Evolutionary conservation across 2,888 invertebrate genomes (phyloP).

Genomic region (Heliconius aoede): DNA sequence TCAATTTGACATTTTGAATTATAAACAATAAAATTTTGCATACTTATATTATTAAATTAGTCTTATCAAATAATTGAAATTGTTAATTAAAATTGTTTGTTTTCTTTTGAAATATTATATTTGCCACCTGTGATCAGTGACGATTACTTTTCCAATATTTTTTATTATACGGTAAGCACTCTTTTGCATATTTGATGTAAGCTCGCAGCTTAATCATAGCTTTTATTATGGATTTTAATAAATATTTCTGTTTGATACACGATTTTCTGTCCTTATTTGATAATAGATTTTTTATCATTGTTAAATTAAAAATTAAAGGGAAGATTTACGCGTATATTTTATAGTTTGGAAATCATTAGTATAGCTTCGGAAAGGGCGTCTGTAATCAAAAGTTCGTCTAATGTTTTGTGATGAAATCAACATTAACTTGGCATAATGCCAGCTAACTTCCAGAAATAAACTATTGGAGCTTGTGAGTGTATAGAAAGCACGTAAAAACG

Average conservation of each 20-base stretch:
- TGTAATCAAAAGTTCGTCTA: constrained; percentile 20
- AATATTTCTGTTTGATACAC: not conserved
- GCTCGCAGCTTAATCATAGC: not conserved
- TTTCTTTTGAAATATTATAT: constrained; percentile 10
- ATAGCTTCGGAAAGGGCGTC: constrained; percentile 12
- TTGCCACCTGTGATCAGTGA: constrained; percentile 16
- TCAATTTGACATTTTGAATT: constrained; percentile 38
- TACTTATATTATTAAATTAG: not conserved
- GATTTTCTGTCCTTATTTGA: not conserved
- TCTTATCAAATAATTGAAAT: constrained; percentile 9
- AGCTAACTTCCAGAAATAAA: constrained; percentile 71
- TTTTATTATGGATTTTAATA: not conserved
- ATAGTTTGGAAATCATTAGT: not conserved
- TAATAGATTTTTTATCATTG: not conserved
- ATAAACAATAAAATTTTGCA: constrained; percentile 35
- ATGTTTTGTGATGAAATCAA: constrained; percentile 64
- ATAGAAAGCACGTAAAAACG: constrained; percentile 42
- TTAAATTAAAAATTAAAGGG: not conserved
- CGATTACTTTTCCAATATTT: constrained; percentile 30
- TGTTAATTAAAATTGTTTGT: not conserved
- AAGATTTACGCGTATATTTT: not conserved
- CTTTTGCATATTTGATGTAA: not conserved
- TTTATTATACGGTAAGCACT: constrained; percentile 36
- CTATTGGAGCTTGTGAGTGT: constrained; percentile 49
- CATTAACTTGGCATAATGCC: constrained; percentile 65